Percentiles rank a stretch among this genome's conserved stretches.
These are phyloP conservation scores for Cyrtodaria siliqua DNA, from an alignment of 2,888 invertebrate species.

Conservation along the genomic window DNA sequence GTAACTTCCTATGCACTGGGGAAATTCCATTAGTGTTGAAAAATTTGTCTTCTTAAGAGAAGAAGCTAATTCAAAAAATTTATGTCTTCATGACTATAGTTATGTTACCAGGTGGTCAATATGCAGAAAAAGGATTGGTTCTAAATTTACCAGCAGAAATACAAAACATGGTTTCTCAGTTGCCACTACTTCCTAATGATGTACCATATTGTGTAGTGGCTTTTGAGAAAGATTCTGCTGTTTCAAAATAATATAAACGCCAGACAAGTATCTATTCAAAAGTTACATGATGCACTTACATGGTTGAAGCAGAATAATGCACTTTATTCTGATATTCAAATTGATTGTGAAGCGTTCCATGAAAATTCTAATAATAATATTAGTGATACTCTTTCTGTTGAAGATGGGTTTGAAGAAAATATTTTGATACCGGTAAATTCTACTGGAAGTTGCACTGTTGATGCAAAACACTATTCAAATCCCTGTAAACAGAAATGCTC, in stretches of 20 bases:
- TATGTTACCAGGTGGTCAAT: constrained; percentile 48
- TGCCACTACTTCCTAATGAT: background rate
- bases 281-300: no score
- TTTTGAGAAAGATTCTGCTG: background rate
- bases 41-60: constrained; percentile 16
- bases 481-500: background rate
- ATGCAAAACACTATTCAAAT: constrained; percentile 4
- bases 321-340: no score
- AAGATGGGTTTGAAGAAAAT: no score
- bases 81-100: constrained; percentile 33
- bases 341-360: no score
- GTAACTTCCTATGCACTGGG: constrained; percentile 21
- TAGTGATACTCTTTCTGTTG: no score
- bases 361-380: no score
- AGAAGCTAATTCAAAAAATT: constrained; percentile 28
- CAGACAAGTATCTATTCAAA: no score
- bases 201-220: background rate
- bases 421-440: no score
- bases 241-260: no score
- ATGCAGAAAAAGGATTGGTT: constrained; percentile 42
- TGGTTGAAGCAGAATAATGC: no score
- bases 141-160: constrained; percentile 15
- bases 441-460: no score
- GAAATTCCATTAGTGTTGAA: constrained; percentile 16
- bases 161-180: background rate